A percentile compares a stretch with the other conserved stretches of the same genome.
phyloP scores from a whole-genome alignment of 2,888 invertebrate genomes.

The Caenorhabditis sinica region DNA sequence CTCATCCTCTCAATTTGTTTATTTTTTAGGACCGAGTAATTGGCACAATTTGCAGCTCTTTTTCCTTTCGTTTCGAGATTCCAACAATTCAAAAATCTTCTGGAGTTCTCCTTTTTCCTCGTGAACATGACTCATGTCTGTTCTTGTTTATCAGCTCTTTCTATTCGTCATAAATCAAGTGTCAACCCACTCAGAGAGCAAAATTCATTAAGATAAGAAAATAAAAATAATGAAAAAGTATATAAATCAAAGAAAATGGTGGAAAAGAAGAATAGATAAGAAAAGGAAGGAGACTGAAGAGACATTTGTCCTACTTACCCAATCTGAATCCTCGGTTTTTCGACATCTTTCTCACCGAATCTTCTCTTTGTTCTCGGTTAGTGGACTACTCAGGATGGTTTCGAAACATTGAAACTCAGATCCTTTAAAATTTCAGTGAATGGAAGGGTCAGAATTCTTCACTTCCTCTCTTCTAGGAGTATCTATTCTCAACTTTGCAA shows the following conservation, averaged over 20 bases:
- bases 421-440: not conserved
- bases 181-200: slow-evolving; percentile 37
- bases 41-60: slow-evolving; percentile 36
- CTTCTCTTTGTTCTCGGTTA: not conserved
- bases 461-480: not conserved
- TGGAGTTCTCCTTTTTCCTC: not conserved
- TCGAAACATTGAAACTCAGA: not conserved
- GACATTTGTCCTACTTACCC: slow-evolving; percentile 41
- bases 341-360: slow-evolving; percentile 13
- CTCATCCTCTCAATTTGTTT: slow-evolving; percentile 40
- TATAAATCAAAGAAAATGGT: slow-evolving; percentile 40
- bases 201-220: slow-evolving; percentile 16
- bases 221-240: slow-evolving; percentile 25
- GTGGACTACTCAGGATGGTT: not conserved
- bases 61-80: not conserved
- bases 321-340: slow-evolving; percentile 14
- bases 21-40: slow-evolving; percentile 45
- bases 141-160: slow-evolving; percentile 31
- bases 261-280: slow-evolving; percentile 14
- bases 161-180: slow-evolving; percentile 16
- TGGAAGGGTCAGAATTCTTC: no score
- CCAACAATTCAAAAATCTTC: not conserved
- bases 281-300: not conserved
- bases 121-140: slow-evolving; percentile 19
- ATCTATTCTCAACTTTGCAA: slow-evolving; percentile 5